Base-by-base conservation (phyloP, 2,797 vertebrate species). In the Anas georgica region DNA sequence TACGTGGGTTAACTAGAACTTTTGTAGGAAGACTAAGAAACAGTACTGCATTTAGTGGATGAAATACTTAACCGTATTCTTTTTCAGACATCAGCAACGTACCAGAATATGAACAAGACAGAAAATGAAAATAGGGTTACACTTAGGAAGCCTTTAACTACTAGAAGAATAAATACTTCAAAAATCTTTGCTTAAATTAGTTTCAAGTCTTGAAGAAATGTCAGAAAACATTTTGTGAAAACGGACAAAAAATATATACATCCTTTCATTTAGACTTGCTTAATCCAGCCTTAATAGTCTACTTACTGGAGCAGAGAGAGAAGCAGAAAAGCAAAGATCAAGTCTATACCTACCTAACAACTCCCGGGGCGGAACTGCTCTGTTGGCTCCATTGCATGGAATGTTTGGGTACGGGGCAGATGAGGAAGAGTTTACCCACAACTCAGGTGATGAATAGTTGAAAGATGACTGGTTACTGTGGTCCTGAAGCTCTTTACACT, bases 351-450 rank as follows among this genome's bases (percentile, higher is more conserved):
- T 97, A 99, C 99, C 99, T 96, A 99, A 96, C 97, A 99, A 96
- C 86, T 99, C 99, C 96, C 99, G 98, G 91, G 99, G 98, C 33
- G 98, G 98, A 77, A 97, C 96, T 16, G 99, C 97, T 83, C 98
- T 98, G 96, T 97, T 98, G 97, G 99, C 98, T 98, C 99, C 99
- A 48, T 99, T 99, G 98, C 99, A 99, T 95, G 99, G 99, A 99
- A 99, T 99, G 99, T 99, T 99, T 96, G 99, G 99, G 96, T 99
- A 99, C 12, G 98, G 98, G 96, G 98, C 96, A 76, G 99, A 98
- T 96, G 99, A 98, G 67, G 98, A 98, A 96, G 97, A 96, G 94
- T 98, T 98, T 76, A 98, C 98, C 99, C 99, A 99, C 96, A 99
- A 96, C 97, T 99, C 99, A 26, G 99, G 98, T 58, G 99, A 95